Base-by-base conservation (phyloP, 2,113 vertebrate species). In the Tachysurus fulvidraco region DNA sequence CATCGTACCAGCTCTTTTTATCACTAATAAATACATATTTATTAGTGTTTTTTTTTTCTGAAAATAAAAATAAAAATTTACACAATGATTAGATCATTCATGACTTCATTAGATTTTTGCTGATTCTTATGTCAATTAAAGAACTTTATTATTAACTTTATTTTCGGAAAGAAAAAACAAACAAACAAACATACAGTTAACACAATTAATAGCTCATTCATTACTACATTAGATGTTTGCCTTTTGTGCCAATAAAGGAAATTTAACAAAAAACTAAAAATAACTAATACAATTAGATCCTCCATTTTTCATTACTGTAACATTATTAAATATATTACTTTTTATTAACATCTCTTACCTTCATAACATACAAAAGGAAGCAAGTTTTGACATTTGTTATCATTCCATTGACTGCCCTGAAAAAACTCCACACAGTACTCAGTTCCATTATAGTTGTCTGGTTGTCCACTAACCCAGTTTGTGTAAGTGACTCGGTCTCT, bases 21-120 rank as follows among this genome's bases (percentile, higher is more conserved):
- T 76, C 55, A 85, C 62, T 76, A 13, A 85, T 23, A 62, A 85
- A n/a, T n/a, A n/a, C n/a, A n/a, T n/a, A n/a, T n/a, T n/a, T n/a
- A n/a, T n/a, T n/a, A 78, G 71, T 65, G 41, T 3, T 57, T n/a
- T n/a, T n/a, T n/a, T n/a, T n/a, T n/a, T n/a, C n/a, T n/a, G n/a
- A n/a, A n/a, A n/a, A n/a, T n/a, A n/a, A n/a, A n/a, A n/a, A n/a
- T n/a, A n/a, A n/a, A n/a, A n/a, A n/a, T n/a, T n/a, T n/a, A n/a
- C n/a, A n/a, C n/a, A n/a, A n/a, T n/a, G n/a, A n/a, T n/a, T n/a
- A n/a, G n/a, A n/a, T n/a, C n/a, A n/a, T n/a, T n/a, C n/a, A n/a
- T n/a, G n/a, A n/a, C n/a, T n/a, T n/a, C n/a, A n/a, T n/a, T n/a
- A n/a, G n/a, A n/a, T n/a, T n/a, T n/a, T n/a, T n/a, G n/a, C n/a